Base-by-base conservation (phyloP, 2,888 invertebrate species). In the Carterocephalus palaemon region DNA sequence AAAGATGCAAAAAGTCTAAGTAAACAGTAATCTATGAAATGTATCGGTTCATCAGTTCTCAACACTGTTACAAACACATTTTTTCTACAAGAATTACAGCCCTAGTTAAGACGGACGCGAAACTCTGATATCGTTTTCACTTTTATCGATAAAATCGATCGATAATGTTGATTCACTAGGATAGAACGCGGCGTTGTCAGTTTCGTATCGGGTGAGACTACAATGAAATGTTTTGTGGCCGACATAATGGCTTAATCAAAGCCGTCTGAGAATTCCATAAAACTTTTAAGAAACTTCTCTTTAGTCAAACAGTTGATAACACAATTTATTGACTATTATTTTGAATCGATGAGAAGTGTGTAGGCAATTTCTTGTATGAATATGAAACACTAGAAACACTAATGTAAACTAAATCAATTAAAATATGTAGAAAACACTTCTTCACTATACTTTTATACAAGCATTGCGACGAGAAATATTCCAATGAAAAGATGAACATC, bases 231-330 rank as follows among this genome's bases (percentile, higher is more conserved):
- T 68, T 76, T 76, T 75, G 70, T 64, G 62, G 60, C 57, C 57
- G 57, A 64, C 59, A 67, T 74, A 75, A 80, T 77, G 62, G 67
- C 72, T 75, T 71, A 77, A 80, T 80, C 73, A 67, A 83, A 83
- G 79, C 72, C 54, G 61, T 59, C 63, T 52, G 53, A 54, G 50
- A 51, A 54, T 57, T 60, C 55, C 48, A 51, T 59, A 54, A 64
- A 54, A 68, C 61, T 66, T 73, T 67, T 67, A 70, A 65, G 70
- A 60, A 67, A 68, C 60, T 49, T 67, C 33, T 24, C 16, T 3
- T 6, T 22, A 23, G 16, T 31, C 10, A 20, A 15, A 38, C 16
- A 7, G 20, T 19, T n/a, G 26, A 37, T 26, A 10, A 24, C 26
- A 26, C 24, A 10, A 37, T 37, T 37, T 37, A 37, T 37, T 19